Base-by-base conservation (phyloP, 1,140 invertebrate species). In the Drosophila pseudoananassae region DNA sequence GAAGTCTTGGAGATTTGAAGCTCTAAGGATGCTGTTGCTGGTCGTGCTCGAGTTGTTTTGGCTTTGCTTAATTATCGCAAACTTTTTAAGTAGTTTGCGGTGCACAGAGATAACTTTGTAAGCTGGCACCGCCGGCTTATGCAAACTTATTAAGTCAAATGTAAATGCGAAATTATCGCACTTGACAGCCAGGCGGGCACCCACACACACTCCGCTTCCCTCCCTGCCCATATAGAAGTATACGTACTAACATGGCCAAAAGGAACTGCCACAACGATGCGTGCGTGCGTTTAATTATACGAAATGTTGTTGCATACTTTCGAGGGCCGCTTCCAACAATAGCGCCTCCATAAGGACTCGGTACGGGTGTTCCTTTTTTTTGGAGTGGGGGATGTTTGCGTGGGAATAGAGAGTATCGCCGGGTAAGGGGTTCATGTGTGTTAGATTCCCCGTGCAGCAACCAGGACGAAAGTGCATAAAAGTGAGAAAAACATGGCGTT, bases 21-120 rank as follows among this genome's bases (percentile, higher is more conserved):
- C 40, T 15, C 5, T 17, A 15, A 7, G 40, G 38, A 20, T 38
- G 46, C 46, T 57, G n/a, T 4, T 14, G 40, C 25, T 59, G 68
- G 43, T 49, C 58, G 78, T 65, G 61, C 55, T 57, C 51, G 76
- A 76, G 73, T 43, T 76, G 60, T 76, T 83, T 85, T 81, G 64
- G 82, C 75, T 87, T 87, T 76, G 77, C 82, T 88, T 87, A 88
- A 87, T 88, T 88, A 87, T 78, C 69, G 65, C 52, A 79, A 87
- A 87, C 70, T 87, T 87, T 87, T 87, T 83, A 88, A 87, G 83
- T 88, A 87, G 83, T 88, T 88, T 87, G 74, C 78, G 64, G 60
- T 63, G 78, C 73, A 50, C 50, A 77, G 64, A 69, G 45, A 69
- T 58, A 84, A 84, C 77, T 84, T 84, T 85, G 73, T 85, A 74